Evolutionary conservation across 2,113 vertebrate genomes (phyloP).

Genomic region (Butastur rufipennis): DNA sequence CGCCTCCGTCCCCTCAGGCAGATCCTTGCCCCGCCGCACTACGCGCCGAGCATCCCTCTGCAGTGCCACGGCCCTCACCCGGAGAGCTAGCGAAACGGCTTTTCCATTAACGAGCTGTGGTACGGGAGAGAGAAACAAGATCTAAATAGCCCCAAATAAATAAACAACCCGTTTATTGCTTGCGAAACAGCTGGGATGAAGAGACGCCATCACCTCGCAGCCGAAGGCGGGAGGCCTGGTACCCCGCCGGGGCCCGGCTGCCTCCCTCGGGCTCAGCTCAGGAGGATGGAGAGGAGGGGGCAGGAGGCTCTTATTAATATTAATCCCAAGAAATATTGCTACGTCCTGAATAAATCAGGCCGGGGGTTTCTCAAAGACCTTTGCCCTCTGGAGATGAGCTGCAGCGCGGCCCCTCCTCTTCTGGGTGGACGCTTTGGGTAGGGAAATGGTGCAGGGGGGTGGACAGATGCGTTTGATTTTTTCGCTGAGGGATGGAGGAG

Average conservation of each 20-base stretch:
- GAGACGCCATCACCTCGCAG: neutral
- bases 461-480: conserved; percentile 12
- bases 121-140: neutral
- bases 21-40: neutral
- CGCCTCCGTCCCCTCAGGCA: fast-evolving
- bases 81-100: neutral
- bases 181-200: neutral
- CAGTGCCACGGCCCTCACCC: neutral
- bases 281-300: neutral
- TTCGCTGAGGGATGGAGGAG: conserved; percentile 11
- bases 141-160: conserved; percentile 7
- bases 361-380: conserved; percentile 16
- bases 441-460: neutral
- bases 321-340: conserved; percentile 35
- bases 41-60: neutral
- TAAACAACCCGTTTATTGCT: neutral
- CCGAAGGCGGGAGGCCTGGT: neutral
- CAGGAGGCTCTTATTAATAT: conserved; percentile 6
- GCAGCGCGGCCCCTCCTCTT: neutral
- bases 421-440: conserved; percentile 4
- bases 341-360: conserved; percentile 24
- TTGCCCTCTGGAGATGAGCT: conserved; percentile 36
- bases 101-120: neutral
- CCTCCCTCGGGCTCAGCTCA: neutral
- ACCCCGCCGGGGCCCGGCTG: neutral